phyloP scores from a whole-genome alignment of 2,113 vertebrate species.

The Neodontobutis hainanensis region DNA sequence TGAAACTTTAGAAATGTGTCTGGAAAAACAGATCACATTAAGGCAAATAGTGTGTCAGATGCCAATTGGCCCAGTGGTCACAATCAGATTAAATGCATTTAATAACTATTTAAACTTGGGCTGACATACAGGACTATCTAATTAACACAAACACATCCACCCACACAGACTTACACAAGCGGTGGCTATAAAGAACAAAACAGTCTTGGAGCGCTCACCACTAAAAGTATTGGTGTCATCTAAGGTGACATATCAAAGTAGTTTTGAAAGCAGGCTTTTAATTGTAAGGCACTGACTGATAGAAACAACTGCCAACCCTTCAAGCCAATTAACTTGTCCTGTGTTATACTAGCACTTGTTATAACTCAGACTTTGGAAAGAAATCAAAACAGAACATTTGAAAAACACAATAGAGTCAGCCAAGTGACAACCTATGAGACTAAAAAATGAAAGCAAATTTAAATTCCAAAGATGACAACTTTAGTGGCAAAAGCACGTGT shows the following conservation, averaged over 20 bases:
- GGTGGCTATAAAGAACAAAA: conserved; percentile 41
- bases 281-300: conserved; percentile 22
- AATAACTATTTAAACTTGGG: conserved; percentile 57
- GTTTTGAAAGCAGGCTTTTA: conserved; percentile 18
- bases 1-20: conserved; percentile 37
- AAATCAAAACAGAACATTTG: conserved; percentile 33
- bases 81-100: conserved; percentile 49
- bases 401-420: conserved; percentile 14
- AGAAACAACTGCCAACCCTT: conserved; percentile 6
- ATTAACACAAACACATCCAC: conserved; percentile 44
- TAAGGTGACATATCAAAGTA: conserved; percentile 30
- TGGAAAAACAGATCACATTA: conserved; percentile 24
- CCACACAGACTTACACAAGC: conserved; percentile 15
- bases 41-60: conserved; percentile 1
- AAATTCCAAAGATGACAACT: background rate
- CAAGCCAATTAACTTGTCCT: conserved; percentile 5
- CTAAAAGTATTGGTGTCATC: conserved; percentile 7
- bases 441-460: background rate
- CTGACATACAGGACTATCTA: conserved; percentile 25
- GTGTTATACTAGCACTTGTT: background rate
- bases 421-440: background rate
- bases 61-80: background rate
- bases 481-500: background rate
- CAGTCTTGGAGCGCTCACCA: conserved; percentile 17
- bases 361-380: conserved; percentile 32